Conservation (phyloP, 1,140 invertebrate species). For the Chrysopa pallens region DNA sequence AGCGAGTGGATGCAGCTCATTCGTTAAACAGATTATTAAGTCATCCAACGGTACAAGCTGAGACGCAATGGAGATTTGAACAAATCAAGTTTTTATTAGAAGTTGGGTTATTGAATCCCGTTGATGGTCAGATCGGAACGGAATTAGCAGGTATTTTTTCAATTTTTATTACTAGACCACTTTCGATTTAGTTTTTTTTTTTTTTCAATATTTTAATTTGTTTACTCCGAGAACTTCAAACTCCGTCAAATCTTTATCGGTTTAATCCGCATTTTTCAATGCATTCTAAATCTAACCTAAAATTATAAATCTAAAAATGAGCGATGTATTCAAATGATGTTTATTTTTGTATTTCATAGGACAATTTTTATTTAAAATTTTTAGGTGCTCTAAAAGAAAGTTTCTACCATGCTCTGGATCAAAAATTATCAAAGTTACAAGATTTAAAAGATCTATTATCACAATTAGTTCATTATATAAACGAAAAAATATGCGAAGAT, state of each 20-base stretch:
- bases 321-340: too few species aligned
- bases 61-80: constrained; percentile 42
- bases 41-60: constrained; percentile 34
- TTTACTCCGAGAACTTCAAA: too few species aligned
- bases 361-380: too few species aligned
- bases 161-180: too few species aligned
- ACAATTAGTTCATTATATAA: constrained; percentile 31
- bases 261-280: too few species aligned
- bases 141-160: constrained; percentile 34
- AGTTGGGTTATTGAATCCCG: constrained; percentile 37
- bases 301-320: too few species aligned
- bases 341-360: too few species aligned
- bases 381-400: constrained; percentile 31
- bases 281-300: too few species aligned
- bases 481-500: constrained; percentile 25
- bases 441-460: constrained; percentile 34
- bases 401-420: constrained; percentile 43
- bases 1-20: constrained; percentile 43
- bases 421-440: constrained; percentile 38
- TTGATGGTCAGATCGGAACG: constrained; percentile 27
- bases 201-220: too few species aligned
- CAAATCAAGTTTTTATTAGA: constrained; percentile 43
- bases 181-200: too few species aligned
- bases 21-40: constrained; percentile 41
- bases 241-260: too few species aligned